These are phyloP conservation scores for Platerodrilus igneus DNA, from an alignment of 2,888 invertebrate genomes.

Conservation along the genomic window DNA sequence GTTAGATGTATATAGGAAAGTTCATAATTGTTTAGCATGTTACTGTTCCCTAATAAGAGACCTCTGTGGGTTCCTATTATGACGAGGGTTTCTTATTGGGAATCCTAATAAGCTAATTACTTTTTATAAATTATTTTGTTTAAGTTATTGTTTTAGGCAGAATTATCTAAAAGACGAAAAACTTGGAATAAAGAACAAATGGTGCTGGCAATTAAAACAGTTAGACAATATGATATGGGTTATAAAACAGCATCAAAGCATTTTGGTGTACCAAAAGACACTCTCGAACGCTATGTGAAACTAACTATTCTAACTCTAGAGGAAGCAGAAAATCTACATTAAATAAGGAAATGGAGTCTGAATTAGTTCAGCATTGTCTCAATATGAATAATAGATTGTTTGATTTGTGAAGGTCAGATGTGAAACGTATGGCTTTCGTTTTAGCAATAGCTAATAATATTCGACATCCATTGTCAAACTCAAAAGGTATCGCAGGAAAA, in stretches of 20 bases:
- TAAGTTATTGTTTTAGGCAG: no score
- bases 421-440: conserved; percentile 13
- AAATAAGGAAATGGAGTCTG: conserved; percentile 23
- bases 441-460: conserved; percentile 8
- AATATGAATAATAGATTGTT: conserved; percentile 31
- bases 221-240: not conserved
- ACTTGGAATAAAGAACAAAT: conserved; percentile 1
- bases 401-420: conserved; percentile 31
- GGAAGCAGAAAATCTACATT: conserved; percentile 23
- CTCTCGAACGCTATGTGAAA: conserved; percentile 4
- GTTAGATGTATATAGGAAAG: no score
- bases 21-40: no score
- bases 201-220: conserved; percentile 1
- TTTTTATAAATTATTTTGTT: no score
- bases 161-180: not conserved
- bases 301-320: not conserved
- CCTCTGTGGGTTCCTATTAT: no score
- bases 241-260: conserved; percentile 1
- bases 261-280: conserved; percentile 6
- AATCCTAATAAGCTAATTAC: no score
- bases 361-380: conserved; percentile 24
- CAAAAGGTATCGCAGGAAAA: conserved; percentile 8
- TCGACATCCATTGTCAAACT: conserved; percentile 7
- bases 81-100: no score
- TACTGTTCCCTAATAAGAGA: no score